Percentiles rank a stretch among this genome's conserved stretches.
phyloP scores from a whole-genome alignment of 1,140 invertebrate species.

The Metaphire vulgaris region DNA sequence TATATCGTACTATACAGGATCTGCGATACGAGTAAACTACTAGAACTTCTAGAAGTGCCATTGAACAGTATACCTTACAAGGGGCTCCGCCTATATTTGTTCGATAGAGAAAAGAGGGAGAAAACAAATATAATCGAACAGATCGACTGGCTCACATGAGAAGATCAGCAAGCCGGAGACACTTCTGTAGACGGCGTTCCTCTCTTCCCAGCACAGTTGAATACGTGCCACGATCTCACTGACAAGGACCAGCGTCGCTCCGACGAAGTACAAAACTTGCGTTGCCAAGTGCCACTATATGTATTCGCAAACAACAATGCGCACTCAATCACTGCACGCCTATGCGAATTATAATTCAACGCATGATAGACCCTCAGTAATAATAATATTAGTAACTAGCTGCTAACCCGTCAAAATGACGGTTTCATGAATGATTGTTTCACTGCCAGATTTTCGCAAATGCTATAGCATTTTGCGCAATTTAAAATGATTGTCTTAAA shows the following conservation, averaged over 20 bases:
- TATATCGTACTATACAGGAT: background rate
- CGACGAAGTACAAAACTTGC: conserved; percentile 21
- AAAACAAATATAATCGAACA: background rate
- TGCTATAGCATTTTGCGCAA: too few relatives aligned
- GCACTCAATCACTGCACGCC: too few relatives aligned
- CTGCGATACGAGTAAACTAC: background rate
- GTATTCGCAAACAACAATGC: too few relatives aligned
- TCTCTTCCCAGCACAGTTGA: conserved; percentile 6
- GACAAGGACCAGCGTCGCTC: conserved; percentile 2
- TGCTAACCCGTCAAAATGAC: too few relatives aligned
- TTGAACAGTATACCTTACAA: background rate
- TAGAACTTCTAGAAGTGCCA: background rate
- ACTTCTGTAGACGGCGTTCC: background rate
- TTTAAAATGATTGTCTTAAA: too few relatives aligned
- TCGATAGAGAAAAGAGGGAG: background rate
- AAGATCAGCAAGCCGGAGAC: background rate
- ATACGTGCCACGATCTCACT: conserved; percentile 5
- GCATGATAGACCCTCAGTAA: too few relatives aligned
- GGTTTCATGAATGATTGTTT: too few relatives aligned
- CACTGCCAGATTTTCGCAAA: too few relatives aligned
- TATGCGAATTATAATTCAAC: too few relatives aligned
- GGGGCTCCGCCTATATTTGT: background rate
- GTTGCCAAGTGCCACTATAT: conserved; percentile 19
- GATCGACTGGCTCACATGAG: background rate
- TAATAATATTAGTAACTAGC: too few relatives aligned